Base-by-base conservation (phyloP, 2,888 invertebrate genomes). In the Petrophora chlorosata region DNA sequence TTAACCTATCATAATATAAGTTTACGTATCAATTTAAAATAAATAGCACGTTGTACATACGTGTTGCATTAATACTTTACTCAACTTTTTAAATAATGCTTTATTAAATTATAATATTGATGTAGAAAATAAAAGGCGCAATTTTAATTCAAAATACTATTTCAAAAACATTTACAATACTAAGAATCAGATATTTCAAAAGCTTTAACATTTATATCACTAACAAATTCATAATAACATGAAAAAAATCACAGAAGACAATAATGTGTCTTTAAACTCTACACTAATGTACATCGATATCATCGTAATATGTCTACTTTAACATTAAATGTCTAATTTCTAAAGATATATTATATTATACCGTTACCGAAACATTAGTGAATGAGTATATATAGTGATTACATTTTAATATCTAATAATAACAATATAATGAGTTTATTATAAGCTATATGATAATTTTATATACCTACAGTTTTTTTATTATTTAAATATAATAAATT, bases 131-230 rank as follows among this genome's bases (percentile, higher is more conserved):
- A n/a, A n/a, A n/a, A n/a, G n/a, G n/a, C n/a, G n/a, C n/a, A n/a
- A n/a, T n/a, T n/a, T n/a, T n/a, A n/a, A 42, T 12, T 30, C 9
- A 12, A 25, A 19, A 40, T 9, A 29, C 5, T 28, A 38, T 38
- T 49, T 38, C 38, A 47, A 40, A 23, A 9, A 28, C 41, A 32
- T 15, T 4, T 19, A 12, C 3, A 12, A 15, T 29, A 36, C 12
- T 29, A 44, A 44, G 10, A 41, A 32, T 10, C 25, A 41, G 41
- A 33, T 23, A 51, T 45, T 39, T 28, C 5, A 39, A 23, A 72
- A 75, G 76, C 77, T 67, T 71, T 73, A 77, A 77, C 73, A 36
- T 45, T 41, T 41, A 63, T 65, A 41, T 59, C 36, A 53, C 56
- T 59, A 63, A 56, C 29, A 63, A 59, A 57, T n/a, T n/a, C n/a